A percentile compares a stretch with the other conserved stretches of the same genome.
phyloP scores from a whole-genome alignment of 1,140 invertebrate genomes.

The Cecropterus lyciades region DNA sequence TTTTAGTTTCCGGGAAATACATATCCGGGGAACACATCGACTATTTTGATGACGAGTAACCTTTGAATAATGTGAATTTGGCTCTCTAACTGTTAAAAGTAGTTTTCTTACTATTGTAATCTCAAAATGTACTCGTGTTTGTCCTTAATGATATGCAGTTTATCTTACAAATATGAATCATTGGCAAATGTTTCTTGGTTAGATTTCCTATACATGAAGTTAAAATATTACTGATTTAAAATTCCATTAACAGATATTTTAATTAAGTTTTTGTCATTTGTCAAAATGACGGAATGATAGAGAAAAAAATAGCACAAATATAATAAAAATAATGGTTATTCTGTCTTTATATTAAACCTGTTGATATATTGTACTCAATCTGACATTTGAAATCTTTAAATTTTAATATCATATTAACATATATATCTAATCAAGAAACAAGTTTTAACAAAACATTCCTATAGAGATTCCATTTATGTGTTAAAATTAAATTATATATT shows the following conservation, averaged over 20 bases:
- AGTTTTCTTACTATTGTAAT: slow-evolving; percentile 54
- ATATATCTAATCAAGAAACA: slow-evolving; percentile 8
- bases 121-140: slow-evolving; percentile 36
- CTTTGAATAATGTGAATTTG: background rate
- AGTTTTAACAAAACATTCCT: slow-evolving; percentile 32
- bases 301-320: too few species aligned
- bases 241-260: too few species aligned
- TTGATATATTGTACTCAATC: too few species aligned
- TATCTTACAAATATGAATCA: slow-evolving; percentile 2
- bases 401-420: too few species aligned
- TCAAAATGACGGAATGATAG: too few species aligned
- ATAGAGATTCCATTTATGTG: slow-evolving; percentile 21
- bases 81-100: slow-evolving; percentile 40
- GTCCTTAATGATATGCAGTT: slow-evolving; percentile 3
- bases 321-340: too few species aligned
- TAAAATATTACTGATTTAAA: too few species aligned
- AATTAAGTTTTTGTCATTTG: too few species aligned
- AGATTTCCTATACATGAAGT: background rate
- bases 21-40: slow-evolving; percentile 94
- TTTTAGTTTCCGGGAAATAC: slow-evolving; percentile 90
- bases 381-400: too few species aligned
- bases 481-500: slow-evolving; percentile 16
- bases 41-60: slow-evolving; percentile 89
- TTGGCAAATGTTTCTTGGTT: slow-evolving; percentile 19
- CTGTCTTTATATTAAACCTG: too few species aligned